Percentiles rank a stretch among this genome's conserved stretches.
Conservation (phyloP, 35 echinoderm and acorn worm species). For the Nesometra sesokonis region DNA sequence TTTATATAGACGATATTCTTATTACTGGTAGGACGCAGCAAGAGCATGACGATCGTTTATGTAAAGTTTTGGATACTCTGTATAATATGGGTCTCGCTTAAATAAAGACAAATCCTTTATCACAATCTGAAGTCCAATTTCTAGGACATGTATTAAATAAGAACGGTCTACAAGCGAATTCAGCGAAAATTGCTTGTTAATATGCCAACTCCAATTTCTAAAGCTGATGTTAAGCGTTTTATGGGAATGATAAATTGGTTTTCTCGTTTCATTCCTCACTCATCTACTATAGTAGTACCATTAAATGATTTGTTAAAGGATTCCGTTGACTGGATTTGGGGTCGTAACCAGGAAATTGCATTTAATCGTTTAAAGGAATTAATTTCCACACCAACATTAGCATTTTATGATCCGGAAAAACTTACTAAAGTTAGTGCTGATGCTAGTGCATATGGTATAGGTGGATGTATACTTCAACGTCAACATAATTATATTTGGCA, state of each 20-base stretch:
- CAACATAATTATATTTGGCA: neutral
- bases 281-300: neutral
- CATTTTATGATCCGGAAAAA: neutral
- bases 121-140: neutral
- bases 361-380: neutral
- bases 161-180: too few relatives aligned
- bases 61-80: neutral
- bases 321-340: constrained; percentile 4
- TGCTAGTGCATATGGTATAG: neutral
- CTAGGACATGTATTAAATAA: too few relatives aligned
- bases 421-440: neutral
- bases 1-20: too few relatives aligned
- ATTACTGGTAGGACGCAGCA: too few relatives aligned
- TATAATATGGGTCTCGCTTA: neutral
- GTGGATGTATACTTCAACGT: neutral
- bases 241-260: too few relatives aligned
- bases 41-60: too few relatives aligned
- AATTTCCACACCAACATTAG: neutral
- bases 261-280: too few relatives aligned
- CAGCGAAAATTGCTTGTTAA: too few relatives aligned
- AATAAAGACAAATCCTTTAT: too few relatives aligned
- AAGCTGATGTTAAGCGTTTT: too few relatives aligned
- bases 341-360: neutral
- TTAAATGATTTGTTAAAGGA: constrained; percentile 3
- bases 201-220: too few relatives aligned